These are phyloP conservation scores for Argyresthia albistria DNA, from an alignment of 2,888 invertebrate species.

Conservation along the genomic window DNA sequence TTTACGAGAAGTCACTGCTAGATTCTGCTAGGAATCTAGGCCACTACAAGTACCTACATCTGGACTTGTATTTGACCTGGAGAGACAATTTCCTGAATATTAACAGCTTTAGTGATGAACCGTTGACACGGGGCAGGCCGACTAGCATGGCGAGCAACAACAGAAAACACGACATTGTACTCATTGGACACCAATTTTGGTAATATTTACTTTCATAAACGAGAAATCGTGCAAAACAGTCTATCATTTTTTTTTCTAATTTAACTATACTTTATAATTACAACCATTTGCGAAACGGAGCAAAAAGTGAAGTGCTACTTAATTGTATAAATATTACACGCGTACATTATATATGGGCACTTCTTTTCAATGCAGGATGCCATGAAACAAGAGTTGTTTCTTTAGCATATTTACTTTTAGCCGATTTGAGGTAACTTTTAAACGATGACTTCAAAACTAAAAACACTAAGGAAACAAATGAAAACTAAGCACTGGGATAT, in stretches of 20 bases:
- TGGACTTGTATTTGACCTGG: background rate
- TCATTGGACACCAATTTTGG: background rate
- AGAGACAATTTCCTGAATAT: background rate
- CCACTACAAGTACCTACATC: too few species aligned
- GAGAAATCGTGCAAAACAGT: constrained; percentile 64
- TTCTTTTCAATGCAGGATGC: constrained; percentile 44
- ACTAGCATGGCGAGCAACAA: constrained; percentile 30
- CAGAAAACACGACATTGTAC: constrained; percentile 14
- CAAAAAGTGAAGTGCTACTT: constrained; percentile 62
- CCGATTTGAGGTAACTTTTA: too few species aligned
- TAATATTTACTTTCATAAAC: constrained; percentile 24
- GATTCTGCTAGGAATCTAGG: too few species aligned
- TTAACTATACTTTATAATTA: constrained; percentile 58
- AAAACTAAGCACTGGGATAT: background rate
- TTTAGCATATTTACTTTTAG: background rate
- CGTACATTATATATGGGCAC: constrained; percentile 39
- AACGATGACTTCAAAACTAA: too few species aligned
- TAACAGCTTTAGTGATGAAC: background rate
- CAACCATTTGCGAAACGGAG: constrained; percentile 68
- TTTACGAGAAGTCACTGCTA: too few species aligned
- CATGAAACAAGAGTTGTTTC: constrained; percentile 27
- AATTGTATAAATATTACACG: constrained; percentile 36
- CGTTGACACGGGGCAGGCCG: background rate
- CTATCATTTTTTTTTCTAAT: constrained; percentile 48
- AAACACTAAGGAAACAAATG: background rate